Evolutionary conservation across 2,113 vertebrate genomes (phyloP).

Genomic region (human): DNA sequence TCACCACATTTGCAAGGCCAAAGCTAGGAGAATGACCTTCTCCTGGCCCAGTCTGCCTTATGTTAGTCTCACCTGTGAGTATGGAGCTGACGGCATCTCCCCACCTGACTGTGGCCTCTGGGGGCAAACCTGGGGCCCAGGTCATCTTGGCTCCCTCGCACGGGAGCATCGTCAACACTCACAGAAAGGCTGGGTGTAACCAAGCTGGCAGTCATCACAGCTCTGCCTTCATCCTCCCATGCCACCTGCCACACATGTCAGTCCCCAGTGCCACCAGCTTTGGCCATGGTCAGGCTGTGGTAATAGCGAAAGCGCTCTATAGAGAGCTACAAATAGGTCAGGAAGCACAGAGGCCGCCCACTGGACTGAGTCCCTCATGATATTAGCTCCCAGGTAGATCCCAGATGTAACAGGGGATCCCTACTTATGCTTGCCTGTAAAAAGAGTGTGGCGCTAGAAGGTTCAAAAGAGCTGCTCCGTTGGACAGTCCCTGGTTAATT

Average conservation of each 20-base stretch:
- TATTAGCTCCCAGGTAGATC: background rate
- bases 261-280: background rate
- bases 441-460: background rate
- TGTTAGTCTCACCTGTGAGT: background rate
- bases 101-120: background rate
- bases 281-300: background rate
- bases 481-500: background rate
- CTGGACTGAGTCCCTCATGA: fast-evolving
- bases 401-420: background rate
- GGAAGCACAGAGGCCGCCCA: background rate
- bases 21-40: background rate
- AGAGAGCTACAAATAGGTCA: background rate
- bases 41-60: background rate
- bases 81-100: background rate
- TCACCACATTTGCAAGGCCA: background rate
- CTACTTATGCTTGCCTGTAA: fast-evolving
- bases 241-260: background rate
- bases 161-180: fast-evolving
- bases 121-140: background rate
- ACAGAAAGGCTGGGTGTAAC: background rate
- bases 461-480: background rate
- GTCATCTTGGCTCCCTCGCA: background rate
- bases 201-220: no score
- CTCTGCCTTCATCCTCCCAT: background rate
- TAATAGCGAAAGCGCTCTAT: background rate